Percentiles rank a stretch among this genome's conserved stretches.
Evolutionary conservation across 2,113 vertebrate species (phyloP).

Genomic region (Clupea harengus): DNA sequence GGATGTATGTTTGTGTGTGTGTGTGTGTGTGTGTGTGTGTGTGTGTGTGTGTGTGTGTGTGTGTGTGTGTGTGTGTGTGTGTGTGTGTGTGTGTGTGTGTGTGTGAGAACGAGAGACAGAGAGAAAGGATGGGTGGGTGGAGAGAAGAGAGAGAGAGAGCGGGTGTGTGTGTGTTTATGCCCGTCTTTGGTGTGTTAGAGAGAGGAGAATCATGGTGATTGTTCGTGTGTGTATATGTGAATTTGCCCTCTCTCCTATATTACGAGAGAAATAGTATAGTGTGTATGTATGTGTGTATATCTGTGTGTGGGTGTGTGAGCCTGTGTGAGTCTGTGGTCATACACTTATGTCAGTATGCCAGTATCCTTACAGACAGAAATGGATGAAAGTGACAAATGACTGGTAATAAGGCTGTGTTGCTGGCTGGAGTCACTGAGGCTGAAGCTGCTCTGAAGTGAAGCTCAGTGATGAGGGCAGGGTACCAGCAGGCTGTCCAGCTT

Average conservation of each 20-base stretch:
- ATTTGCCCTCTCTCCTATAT: too few species aligned
- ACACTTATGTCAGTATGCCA: neutral
- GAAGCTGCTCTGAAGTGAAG: neutral
- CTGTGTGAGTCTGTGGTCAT: neutral
- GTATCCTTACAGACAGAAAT: neutral
- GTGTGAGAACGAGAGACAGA: constrained; percentile 32
- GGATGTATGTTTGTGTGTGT: constrained; percentile 11
- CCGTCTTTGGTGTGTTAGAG: constrained; percentile 20
- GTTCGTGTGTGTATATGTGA: constrained; percentile 10
- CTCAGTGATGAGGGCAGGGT: neutral
- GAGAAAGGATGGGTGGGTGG: too few species aligned
- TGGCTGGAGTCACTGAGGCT: neutral
- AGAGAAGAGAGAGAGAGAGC: neutral
- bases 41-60: constrained; percentile 27
- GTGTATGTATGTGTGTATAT: neutral
- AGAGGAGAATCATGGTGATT: neutral
- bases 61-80: neutral
- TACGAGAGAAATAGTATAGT: neutral
- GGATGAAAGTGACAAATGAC: neutral
- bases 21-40: constrained; percentile 58
- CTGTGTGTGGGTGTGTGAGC: neutral
- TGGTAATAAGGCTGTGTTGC: neutral
- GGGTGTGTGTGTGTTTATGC: constrained; percentile 51
- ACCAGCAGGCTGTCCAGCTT: neutral
- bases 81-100: constrained; percentile 37